Evolutionary conservation across 2,888 invertebrate species (phyloP).

Genomic region (Fissipunctia ypsillon): DNA sequence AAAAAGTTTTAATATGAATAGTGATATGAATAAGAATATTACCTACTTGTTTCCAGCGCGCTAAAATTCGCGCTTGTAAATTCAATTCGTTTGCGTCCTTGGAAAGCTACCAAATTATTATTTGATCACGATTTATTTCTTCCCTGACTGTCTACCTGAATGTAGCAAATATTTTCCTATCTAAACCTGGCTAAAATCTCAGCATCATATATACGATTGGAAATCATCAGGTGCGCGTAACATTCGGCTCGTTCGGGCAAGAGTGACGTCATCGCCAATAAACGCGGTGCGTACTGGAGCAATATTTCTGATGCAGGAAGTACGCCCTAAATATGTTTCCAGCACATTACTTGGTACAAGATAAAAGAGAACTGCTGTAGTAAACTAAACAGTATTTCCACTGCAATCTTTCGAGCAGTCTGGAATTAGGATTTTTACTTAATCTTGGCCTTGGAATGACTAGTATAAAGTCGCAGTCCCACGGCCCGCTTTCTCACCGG

Average conservation of each 20-base stretch:
- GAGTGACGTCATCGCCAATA: constrained; percentile 63
- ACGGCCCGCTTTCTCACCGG: neutral
- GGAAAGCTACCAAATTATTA: neutral
- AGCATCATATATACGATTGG: neutral
- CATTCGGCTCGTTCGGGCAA: constrained; percentile 20
- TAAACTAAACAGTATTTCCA: neutral
- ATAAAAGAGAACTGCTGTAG: neutral
- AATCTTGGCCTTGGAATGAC: neutral
- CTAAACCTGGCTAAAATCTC: neutral
- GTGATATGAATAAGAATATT: neutral
- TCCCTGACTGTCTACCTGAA: neutral
- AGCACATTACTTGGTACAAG: constrained; percentile 51
- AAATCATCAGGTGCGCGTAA: constrained; percentile 31
- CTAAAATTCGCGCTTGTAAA: too few species aligned
- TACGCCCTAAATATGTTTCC: constrained; percentile 70
- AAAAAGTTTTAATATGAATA: neutral
- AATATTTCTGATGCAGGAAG: constrained; percentile 70
- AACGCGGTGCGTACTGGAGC: constrained; percentile 62
- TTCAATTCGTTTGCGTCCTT: neutral
- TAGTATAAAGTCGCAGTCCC: neutral
- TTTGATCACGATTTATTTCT: neutral
- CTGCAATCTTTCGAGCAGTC: too few species aligned
- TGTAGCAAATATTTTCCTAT: neutral
- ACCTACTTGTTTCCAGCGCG: neutral
- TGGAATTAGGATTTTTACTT: neutral